Base-by-base conservation (phyloP, 2,888 invertebrate genomes). In the Serrognathus titanus region DNA sequence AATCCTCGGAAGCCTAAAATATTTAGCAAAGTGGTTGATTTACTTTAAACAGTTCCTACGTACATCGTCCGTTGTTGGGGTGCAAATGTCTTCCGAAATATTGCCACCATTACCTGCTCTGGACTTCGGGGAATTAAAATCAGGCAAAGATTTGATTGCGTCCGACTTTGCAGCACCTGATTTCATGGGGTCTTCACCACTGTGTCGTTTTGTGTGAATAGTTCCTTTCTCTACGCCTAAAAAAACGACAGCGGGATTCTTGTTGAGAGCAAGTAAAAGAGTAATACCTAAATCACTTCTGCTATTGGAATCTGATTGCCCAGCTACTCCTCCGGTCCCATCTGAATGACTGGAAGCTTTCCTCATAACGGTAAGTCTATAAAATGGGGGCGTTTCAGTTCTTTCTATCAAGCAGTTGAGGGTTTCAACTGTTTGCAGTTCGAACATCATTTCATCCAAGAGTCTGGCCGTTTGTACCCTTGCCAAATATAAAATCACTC, bases 321-420 rank as follows among this genome's bases (percentile, higher is more conserved):
- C 80, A 11, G 78, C 79, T 7, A 82, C 79, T 1, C 75, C 79
- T 54, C 77, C 77, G 11, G 78, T 73, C 68, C 84, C 84, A 76
- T 87, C 87, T 7, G 89, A 89, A 74, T 90, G 89, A 51, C 92
- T 93, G 10, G 93, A 93, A 20, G 93, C 90, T 76, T 94, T 94
- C 48, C 94, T 79, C 90, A 94, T 90, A 66, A 91, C 90, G 2
- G 94, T 96, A 68, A 97, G 84, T 39, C 98, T 85, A 79, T 96
- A 99, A 80, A 96, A 99, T 3, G 98, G 99, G 24, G 98, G 97
- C 0, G 97, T 97, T 81, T 98, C 97, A 0, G 96, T 97, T 59
- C 98, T 84, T 77, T 98, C 97, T 66, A 99, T 94, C 64, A 94
- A 84, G 76, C 96, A 96, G 79, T 95, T 96, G 53, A 97, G 83